Base-by-base conservation (phyloP, 2,113 vertebrate genomes). In the Bufo gargarizans region DNA sequence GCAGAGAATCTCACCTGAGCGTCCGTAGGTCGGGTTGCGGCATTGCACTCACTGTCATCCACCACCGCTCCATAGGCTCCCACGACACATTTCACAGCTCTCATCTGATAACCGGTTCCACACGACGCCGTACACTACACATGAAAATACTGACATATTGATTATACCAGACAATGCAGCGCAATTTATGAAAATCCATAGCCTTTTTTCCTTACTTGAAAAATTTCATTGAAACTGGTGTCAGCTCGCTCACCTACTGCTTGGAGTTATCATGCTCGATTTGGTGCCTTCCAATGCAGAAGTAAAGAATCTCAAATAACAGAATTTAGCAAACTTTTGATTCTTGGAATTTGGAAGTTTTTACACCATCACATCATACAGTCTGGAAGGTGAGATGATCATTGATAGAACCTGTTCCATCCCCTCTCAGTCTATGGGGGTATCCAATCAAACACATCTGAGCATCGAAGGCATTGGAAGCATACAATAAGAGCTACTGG, bases 51-150 rank as follows among this genome's bases (percentile, higher is more conserved):
- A 0, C 93, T 97, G 90, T 99, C 98, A 47, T 98, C 96, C 90
- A 98, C 96, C 90, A 97, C 95, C 0, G 96, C 95, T 90, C 97
- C 58, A 0, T 98, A 98, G 20, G 96, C 94, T 69, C 97, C 97
- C 76, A 97, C 93, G 7, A 99, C 93, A 91, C 98, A 99, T 91
- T 98, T 98, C 91, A 99, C 98, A 0, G 95, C 97, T 92, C 98
- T 95, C 93, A 96, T 96, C 92, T 99, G 98, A 93, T 99, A 99
- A 77, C 98, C 98, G 84, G 95, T 95, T 76, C 98, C 98, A 91
- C 98, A 99, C 14, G 97, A 97, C 89, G 94, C 93, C 1, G 97
- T 98, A 94, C 98, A 99, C 98, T 99, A 91, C 22, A 89, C 78
- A 10, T 79, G 86, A 47, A 86, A 50, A 74, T 20, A 81, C 63